Conservation (phyloP, 2,797 vertebrate genomes). For the Neosilurus hyrtlii region DNA sequence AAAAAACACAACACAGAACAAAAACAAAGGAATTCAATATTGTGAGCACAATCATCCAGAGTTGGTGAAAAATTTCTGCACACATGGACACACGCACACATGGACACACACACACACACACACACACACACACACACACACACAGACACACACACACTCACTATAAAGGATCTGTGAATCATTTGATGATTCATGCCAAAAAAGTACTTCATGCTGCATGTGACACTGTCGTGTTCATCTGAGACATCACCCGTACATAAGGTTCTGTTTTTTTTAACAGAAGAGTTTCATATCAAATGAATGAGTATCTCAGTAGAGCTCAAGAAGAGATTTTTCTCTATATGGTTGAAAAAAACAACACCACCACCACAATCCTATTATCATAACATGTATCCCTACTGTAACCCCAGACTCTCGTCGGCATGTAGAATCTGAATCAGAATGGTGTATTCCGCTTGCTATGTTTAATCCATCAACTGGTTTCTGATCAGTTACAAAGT, state of each 20-base stretch:
- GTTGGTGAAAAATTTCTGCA: background rate
- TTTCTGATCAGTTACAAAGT: background rate
- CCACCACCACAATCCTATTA: background rate
- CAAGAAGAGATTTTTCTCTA: background rate
- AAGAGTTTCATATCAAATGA: background rate
- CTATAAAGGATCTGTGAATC: background rate
- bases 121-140: background rate
- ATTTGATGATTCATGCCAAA: slow-evolving; percentile 19
- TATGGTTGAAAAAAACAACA: background rate
- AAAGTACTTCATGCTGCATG: slow-evolving; percentile 2
- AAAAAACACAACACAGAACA: slow-evolving; percentile 18
- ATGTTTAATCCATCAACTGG: slow-evolving; percentile 11
- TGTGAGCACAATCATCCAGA: slow-evolving; percentile 13
- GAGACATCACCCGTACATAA: background rate
- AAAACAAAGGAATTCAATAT: slow-evolving; percentile 3
- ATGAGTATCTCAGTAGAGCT: background rate
- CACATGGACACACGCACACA: background rate
- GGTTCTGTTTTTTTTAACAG: background rate
- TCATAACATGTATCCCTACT: too few species aligned
- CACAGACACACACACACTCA: background rate
- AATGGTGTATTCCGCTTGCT: background rate
- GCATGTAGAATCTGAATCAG: too few species aligned
- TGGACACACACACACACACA: background rate
- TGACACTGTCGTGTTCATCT: slow-evolving; percentile 17
- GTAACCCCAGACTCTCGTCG: background rate